phyloP scores from a whole-genome alignment of 2,113 vertebrate species.

The Eptesicus fuscus region DNA sequence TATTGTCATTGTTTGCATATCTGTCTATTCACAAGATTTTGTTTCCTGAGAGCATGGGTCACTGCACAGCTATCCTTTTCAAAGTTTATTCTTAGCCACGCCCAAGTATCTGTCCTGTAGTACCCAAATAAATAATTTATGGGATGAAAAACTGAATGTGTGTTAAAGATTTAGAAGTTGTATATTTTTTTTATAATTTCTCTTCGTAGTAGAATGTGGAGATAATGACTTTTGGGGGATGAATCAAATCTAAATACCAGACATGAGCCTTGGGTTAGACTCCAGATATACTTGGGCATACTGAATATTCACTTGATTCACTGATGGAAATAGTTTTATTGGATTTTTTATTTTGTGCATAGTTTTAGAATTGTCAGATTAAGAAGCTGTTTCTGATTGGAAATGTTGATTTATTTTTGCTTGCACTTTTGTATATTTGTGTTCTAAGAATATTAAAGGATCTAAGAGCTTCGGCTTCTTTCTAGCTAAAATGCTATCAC shows the following conservation, averaged over 20 bases:
- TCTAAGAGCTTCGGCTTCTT: slow-evolving; percentile 4
- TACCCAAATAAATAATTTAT: not conserved
- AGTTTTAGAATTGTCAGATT: slow-evolving; percentile 34
- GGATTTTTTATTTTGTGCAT: not conserved
- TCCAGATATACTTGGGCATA: not conserved
- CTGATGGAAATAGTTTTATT: not conserved
- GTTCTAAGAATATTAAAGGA: not conserved
- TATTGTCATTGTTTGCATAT: not conserved
- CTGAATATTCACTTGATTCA: slow-evolving; percentile 26
- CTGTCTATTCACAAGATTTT: not conserved
- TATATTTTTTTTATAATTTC: slow-evolving; percentile 6
- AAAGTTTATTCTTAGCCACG: not conserved
- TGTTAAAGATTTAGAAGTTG: not conserved
- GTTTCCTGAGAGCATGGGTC: not conserved
- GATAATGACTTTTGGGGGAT: not conserved
- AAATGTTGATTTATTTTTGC: not conserved
- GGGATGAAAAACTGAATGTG: not conserved
- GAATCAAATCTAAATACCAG: not conserved
- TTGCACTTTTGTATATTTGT: not conserved
- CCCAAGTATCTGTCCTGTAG: not conserved
- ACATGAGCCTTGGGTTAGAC: not conserved
- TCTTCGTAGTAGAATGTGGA: not conserved
- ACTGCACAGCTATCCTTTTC: not conserved
- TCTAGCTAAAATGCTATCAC: not conserved
- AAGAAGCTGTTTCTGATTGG: slow-evolving; percentile 16